Evolutionary conservation across 2,797 vertebrate species (phyloP).

Genomic region (Heterohyrax brucei): DNA sequence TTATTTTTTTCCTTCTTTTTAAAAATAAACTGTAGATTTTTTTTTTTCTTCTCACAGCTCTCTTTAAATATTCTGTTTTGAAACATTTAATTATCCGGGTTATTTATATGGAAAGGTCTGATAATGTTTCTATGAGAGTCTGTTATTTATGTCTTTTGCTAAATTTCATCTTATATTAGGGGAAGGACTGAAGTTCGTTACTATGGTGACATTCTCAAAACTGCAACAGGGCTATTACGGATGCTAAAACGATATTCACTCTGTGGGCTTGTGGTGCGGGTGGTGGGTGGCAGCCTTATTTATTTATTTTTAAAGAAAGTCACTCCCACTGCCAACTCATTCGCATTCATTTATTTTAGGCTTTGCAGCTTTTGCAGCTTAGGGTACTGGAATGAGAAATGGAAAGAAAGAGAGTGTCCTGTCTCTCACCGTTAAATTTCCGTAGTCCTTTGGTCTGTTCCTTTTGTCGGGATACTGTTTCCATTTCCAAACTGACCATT

Average conservation of each 20-base stretch:
- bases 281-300: conserved; percentile 81
- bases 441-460: not conserved
- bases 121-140: conserved; percentile 82
- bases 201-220: conserved; percentile 80
- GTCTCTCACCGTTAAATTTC: conserved; percentile 66
- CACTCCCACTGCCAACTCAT: conserved; percentile 71
- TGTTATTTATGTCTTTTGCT: conserved; percentile 85
- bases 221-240: conserved; percentile 74
- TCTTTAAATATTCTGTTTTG: conserved; percentile 86
- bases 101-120: conserved; percentile 86
- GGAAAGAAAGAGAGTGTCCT: not conserved
- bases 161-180: conserved; percentile 84
- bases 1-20: conserved; percentile 63
- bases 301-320: conserved; percentile 66
- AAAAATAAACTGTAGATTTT: conserved; percentile 84
- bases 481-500: conserved; percentile 12
- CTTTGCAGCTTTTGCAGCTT: not conserved
- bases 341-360: conserved; percentile 80
- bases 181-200: conserved; percentile 81
- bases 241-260: conserved; percentile 82
- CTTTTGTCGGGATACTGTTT: not conserved
- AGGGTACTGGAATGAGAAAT: conserved; percentile 48
- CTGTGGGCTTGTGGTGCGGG: conserved; percentile 80
- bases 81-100: conserved; percentile 86
- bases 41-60: conserved; percentile 60